Base-by-base conservation (phyloP, 2,113 vertebrate genomes). In the Elephantulus edwardii region DNA sequence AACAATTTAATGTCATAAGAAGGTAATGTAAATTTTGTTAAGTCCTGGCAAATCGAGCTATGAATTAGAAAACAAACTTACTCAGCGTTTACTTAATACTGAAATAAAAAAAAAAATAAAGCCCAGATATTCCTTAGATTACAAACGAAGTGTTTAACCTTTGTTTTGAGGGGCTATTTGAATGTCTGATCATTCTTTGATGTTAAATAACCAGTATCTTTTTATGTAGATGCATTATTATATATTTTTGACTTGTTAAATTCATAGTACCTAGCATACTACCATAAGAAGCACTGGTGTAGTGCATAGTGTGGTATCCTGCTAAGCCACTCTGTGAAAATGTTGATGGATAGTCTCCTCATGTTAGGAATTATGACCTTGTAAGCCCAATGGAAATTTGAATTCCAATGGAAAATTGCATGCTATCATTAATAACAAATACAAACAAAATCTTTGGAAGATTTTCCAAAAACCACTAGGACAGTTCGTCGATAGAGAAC, bases 51-150 rank as follows among this genome's bases (percentile, higher is more conserved):
- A 68, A 68, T 68, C 35, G 28, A n/a, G 66, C 66, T 38, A 68
- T 71, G 89, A 80, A 87, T 92, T 80, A 83, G 70, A 50, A 76
- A 78, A 86, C 6, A 78, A 78, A 26, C 8, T 90, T 95, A 83
- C 24, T 42, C 64, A 88, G 30, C 82, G 42, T 54, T 86, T 84
- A 64, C n/a, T 91, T 88, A 76, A 83, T 75, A 76, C 50, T 86
- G 88, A 82, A 87, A 79, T 90, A 74, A 28, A 38, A 13, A 86
- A 93, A 16, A 48, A 92, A 11, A 50, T 89, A 33, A 78, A 95
- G 83, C 54, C n/a, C 2, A 88, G 4, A 16, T 80, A 46, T 50
- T 81, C 9, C 56, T 79, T 17, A 87, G 54, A 77, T 58, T 82
- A 68, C 50, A 84, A 89, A 86, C 35, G 14, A 91, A 76, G 10